Conservation (phyloP, 1,140 invertebrate species). For the Hyles vespertilio region DNA sequence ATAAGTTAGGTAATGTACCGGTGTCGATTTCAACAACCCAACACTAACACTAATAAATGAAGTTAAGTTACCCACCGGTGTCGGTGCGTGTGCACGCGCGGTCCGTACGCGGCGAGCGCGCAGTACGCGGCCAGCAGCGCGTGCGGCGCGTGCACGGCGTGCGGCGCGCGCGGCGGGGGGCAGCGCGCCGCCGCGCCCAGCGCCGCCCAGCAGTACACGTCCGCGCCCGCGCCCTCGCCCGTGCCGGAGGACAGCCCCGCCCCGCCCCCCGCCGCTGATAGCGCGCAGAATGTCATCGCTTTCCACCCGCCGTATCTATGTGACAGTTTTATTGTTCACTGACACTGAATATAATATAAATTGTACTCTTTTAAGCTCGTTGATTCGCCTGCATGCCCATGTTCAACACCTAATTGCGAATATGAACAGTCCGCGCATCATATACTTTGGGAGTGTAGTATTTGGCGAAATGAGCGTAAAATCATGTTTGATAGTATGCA, state of each 20-base stretch:
- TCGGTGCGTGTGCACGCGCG: constrained; percentile 26
- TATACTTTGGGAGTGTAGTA: too few relatives aligned
- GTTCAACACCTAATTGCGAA: too few relatives aligned
- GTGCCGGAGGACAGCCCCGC: constrained; percentile 20
- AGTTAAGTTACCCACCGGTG: constrained; percentile 24
- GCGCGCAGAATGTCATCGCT: constrained; percentile 55
- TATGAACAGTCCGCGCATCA: too few relatives aligned
- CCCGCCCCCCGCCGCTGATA: constrained; percentile 57
- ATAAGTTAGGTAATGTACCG: too few relatives aligned
- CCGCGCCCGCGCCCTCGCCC: constrained; percentile 28
- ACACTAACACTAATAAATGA: too few relatives aligned
- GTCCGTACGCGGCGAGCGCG: constrained; percentile 46
- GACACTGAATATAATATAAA: neutral
- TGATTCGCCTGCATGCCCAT: too few relatives aligned
- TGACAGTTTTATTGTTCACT: too few relatives aligned
- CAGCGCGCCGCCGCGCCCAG: constrained; percentile 48
- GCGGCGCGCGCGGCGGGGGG: constrained; percentile 20
- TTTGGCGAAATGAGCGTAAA: too few relatives aligned
- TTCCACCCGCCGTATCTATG: constrained; percentile 56
- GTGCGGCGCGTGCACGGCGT: constrained; percentile 30
- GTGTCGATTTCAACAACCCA: too few relatives aligned
- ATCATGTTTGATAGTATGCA: too few relatives aligned
- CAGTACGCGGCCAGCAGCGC: constrained; percentile 50
- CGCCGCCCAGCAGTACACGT: constrained; percentile 51
- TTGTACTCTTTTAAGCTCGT: too few relatives aligned